A percentile compares a stretch with the other conserved stretches of the same genome.
These are phyloP conservation scores for Limnephilus lunatus DNA, from an alignment of 2,888 invertebrate species.

Conservation along the genomic window DNA sequence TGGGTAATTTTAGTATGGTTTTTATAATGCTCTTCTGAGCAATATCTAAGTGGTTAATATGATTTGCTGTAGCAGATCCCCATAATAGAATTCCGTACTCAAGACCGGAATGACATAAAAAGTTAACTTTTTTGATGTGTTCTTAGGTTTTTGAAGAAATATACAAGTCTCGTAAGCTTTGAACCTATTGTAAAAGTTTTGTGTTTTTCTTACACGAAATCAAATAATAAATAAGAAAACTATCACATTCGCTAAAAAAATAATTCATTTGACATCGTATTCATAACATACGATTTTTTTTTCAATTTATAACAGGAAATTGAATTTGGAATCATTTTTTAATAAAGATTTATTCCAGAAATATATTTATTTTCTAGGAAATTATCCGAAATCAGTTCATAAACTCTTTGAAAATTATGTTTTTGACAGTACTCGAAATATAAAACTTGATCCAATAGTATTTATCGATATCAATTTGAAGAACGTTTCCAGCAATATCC, in stretches of 20 bases:
- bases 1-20: too few species aligned
- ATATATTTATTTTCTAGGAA: neutral
- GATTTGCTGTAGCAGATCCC: too few species aligned
- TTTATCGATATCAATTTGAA: neutral
- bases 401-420: neutral
- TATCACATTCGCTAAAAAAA: neutral
- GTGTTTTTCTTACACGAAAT: too few species aligned
- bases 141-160: too few species aligned
- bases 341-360: neutral
- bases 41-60: too few species aligned
- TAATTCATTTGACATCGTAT: neutral
- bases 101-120: too few species aligned
- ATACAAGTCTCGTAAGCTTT: too few species aligned
- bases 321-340: neutral
- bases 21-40: too few species aligned
- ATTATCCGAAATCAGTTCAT: neutral
- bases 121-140: too few species aligned
- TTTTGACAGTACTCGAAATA: neutral
- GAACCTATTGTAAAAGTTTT: too few species aligned
- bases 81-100: too few species aligned
- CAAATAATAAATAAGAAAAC: neutral
- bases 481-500: neutral
- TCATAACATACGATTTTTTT: neutral
- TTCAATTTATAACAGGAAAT: neutral
- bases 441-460: neutral